These are phyloP conservation scores for Triplophysa rosa DNA, from an alignment of 2,113 vertebrate species.

Conservation along the genomic window DNA sequence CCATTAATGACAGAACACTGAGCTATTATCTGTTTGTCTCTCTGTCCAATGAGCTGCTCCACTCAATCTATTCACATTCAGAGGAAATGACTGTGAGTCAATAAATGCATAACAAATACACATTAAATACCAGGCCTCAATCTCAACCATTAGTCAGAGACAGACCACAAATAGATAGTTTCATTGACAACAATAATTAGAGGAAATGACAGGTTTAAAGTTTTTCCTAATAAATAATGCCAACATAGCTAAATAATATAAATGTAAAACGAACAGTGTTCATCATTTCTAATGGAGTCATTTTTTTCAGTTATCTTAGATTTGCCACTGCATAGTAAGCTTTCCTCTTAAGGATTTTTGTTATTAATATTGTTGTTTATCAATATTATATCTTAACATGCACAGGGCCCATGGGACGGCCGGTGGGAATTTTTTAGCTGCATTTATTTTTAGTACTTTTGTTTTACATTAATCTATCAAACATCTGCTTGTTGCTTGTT, in stretches of 20 bases:
- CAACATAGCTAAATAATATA: too few relatives aligned
- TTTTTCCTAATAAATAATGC: background rate
- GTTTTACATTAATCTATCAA: too few relatives aligned
- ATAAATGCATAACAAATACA: background rate
- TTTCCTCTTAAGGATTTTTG: too few relatives aligned
- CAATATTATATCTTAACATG: too few relatives aligned
- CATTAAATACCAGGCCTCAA: conserved; percentile 2
- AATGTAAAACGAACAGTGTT: background rate
- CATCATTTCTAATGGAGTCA: too few relatives aligned
- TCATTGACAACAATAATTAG: background rate
- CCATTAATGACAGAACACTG: background rate
- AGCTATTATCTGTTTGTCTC: background rate
- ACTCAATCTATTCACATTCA: background rate
- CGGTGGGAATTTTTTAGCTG: too few relatives aligned
- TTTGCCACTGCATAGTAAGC: too few relatives aligned
- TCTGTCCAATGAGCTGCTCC: background rate
- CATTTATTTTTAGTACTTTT: too few relatives aligned
- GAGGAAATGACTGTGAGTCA: conserved; percentile 11
- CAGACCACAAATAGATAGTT: background rate
- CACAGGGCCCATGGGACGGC: too few relatives aligned
- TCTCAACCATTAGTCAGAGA: background rate
- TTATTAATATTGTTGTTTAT: too few relatives aligned
- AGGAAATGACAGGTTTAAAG: background rate
- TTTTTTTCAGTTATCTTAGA: too few relatives aligned
- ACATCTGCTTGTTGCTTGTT: too few relatives aligned